Evolutionary conservation across 2,888 invertebrate species (phyloP).

Genomic region (Unio pictorum): DNA sequence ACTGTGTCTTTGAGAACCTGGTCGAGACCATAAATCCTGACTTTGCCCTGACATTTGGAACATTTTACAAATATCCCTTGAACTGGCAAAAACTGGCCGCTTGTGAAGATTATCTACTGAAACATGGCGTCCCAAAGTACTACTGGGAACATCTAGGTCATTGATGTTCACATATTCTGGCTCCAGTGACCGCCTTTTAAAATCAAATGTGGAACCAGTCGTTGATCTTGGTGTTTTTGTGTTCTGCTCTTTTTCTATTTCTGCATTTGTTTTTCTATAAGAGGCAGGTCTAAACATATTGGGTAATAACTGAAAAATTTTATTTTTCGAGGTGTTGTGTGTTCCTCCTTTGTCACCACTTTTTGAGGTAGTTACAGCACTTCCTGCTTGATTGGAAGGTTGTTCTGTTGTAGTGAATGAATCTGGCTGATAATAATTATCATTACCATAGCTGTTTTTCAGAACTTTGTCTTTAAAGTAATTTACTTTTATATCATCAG

Average conservation of each 20-base stretch:
- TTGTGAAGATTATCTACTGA: slow-evolving; percentile 44
- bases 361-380: slow-evolving; percentile 11
- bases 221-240: neutral
- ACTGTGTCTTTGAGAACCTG: slow-evolving; percentile 46
- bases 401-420: slow-evolving; percentile 15
- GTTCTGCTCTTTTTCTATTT: no score
- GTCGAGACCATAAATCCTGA: slow-evolving; percentile 36
- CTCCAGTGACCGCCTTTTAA: slow-evolving; percentile 16
- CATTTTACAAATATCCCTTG: slow-evolving; percentile 60
- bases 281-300: slow-evolving; percentile 35
- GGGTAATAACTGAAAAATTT: slow-evolving; percentile 37
- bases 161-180: slow-evolving; percentile 30
- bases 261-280: slow-evolving; percentile 15
- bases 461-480: slow-evolving; percentile 49
- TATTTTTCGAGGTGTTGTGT: slow-evolving; percentile 17
- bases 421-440: slow-evolving; percentile 44
- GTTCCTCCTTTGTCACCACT: slow-evolving; percentile 12
- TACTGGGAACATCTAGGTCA: slow-evolving; percentile 10
- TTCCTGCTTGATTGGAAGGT: neutral
- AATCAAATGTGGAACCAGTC: neutral
- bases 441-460: slow-evolving; percentile 39
- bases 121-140: slow-evolving; percentile 26
- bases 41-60: slow-evolving; percentile 51
- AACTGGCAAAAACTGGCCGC: slow-evolving; percentile 58
- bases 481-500: slow-evolving; percentile 46